These are phyloP conservation scores for Heteromyza rotundicornis DNA, from an alignment of 2,888 invertebrate species.

Conservation along the genomic window DNA sequence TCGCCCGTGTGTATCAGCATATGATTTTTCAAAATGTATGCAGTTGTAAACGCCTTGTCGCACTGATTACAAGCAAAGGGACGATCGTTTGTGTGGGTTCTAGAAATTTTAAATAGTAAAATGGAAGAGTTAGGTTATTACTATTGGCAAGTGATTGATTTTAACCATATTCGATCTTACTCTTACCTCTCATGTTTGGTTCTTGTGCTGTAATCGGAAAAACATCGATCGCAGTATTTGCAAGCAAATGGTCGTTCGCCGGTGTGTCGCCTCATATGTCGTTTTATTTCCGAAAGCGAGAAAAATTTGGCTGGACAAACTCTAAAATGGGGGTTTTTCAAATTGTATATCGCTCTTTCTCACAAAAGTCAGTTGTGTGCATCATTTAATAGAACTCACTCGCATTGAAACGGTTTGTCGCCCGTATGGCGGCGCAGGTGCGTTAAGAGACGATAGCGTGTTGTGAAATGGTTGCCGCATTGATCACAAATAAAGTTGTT, in stretches of 20 bases:
- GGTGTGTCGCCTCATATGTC: constrained; percentile 38
- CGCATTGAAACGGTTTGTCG: constrained; percentile 40
- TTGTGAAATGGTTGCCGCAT: constrained; percentile 39
- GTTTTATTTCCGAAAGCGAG: constrained; percentile 34
- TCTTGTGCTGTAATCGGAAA: constrained; percentile 44
- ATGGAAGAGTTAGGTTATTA: too few species aligned
- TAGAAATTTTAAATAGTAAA: too few species aligned
- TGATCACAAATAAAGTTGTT: constrained; percentile 35
- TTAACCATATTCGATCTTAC: too few species aligned
- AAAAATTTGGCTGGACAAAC: constrained; percentile 38
- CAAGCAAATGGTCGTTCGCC: constrained; percentile 40
- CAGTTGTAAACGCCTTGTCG: constrained; percentile 39
- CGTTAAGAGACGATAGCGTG: constrained; percentile 32
- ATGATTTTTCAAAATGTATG: constrained; percentile 40
- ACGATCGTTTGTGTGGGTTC: constrained; percentile 42
- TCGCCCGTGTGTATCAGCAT: constrained; percentile 39
- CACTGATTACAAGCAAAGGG: constrained; percentile 38
- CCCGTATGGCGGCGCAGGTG: constrained; percentile 40
- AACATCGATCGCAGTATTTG: constrained; percentile 32
- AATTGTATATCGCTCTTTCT: too few species aligned
- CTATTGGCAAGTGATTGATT: too few species aligned
- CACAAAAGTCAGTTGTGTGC: too few species aligned
- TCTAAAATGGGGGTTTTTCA: constrained; percentile 20
- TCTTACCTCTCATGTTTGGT: constrained; percentile 42
- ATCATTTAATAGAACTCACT: constrained; percentile 26